Base-by-base conservation (phyloP, 2,113 vertebrate genomes). In the Numenius arquata region DNA sequence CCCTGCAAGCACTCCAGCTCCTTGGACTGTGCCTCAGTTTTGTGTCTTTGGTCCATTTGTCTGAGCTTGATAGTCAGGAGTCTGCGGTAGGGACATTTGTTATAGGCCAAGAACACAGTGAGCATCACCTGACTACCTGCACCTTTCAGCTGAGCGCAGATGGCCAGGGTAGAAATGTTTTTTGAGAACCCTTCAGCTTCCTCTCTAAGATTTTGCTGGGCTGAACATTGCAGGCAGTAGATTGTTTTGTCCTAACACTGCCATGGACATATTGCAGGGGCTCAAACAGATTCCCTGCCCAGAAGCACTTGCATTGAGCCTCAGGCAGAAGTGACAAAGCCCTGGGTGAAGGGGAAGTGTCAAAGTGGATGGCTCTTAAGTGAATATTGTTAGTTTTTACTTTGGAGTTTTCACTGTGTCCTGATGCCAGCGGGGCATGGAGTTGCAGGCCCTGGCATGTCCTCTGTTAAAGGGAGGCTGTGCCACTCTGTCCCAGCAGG, bases 211-310 rank as follows among this genome's bases (percentile, higher is more conserved):
- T 65, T 79, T 83, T 76, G 30, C 32, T 56, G 26, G 41, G 8
- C 52, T 82, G 62, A 72, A 47, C 1, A 1, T 16, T 32, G 12
- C 66, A 59, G 50, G 67, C 45, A 41, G n/a, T 30, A 26, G 25
- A 21, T 58, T 43, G 26, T 38, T 93, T 85, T 8, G 14, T 89
- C 45, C 66, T 71, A 34, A 75, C 26, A 71, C n/a, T 87, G 30
- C 26, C 1, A 2, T 41, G 26, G 48, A 38, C 23, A 0, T 71
- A 27, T 6, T 0, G 2, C 43, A 53, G 74, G 34, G 21, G 7
- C 47, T 55, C 32, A 32, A 59, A 71, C 3, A 15, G 43, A 19
- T 85, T 79, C 25, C 2, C 3, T 71, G 25, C 38, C 25, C 32
- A 6, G n/a, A 52, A 90, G 4, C 6, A 15, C 61, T 76, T 93